Percentiles rank a stretch among this genome's conserved stretches.
phyloP scores from a whole-genome alignment of 2,797 vertebrate species.

The Tragelaphus oryx region DNA sequence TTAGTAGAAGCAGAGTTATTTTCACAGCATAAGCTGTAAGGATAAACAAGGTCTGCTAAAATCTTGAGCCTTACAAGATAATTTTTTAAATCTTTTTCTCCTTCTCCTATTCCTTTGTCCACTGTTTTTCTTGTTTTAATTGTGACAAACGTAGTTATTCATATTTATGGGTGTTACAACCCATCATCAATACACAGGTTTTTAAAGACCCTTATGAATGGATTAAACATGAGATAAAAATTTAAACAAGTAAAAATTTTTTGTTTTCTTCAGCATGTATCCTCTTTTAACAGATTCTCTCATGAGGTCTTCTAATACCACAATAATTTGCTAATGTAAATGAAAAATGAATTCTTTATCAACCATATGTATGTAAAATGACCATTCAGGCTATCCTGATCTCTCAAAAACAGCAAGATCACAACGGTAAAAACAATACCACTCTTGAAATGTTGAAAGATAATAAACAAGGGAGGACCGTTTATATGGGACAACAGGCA shows the following conservation, averaged over 20 bases:
- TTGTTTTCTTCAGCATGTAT: neutral
- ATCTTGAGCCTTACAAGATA: neutral
- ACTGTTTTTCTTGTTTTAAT: neutral
- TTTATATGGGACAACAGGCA: neutral
- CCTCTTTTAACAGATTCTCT: neutral
- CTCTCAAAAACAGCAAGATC: constrained; percentile 23
- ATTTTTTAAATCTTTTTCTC: neutral
- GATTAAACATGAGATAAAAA: neutral
- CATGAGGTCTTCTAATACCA: neutral
- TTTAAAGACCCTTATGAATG: neutral
- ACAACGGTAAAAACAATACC: neutral
- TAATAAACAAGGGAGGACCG: neutral
- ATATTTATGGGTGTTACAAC: neutral
- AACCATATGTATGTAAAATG: neutral
- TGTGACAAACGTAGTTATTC: neutral
- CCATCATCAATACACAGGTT: neutral
- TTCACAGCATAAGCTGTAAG: neutral
- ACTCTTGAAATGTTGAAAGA: neutral
- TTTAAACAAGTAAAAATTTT: neutral
- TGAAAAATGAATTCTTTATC: neutral
- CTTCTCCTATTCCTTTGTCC: neutral
- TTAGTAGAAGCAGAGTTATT: neutral
- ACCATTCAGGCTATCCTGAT: neutral
- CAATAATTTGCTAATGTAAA: constrained; percentile 17
- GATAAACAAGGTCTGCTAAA: neutral